Evolutionary conservation across 2,113 vertebrate species (phyloP).

Genomic region (Gallinago media): DNA sequence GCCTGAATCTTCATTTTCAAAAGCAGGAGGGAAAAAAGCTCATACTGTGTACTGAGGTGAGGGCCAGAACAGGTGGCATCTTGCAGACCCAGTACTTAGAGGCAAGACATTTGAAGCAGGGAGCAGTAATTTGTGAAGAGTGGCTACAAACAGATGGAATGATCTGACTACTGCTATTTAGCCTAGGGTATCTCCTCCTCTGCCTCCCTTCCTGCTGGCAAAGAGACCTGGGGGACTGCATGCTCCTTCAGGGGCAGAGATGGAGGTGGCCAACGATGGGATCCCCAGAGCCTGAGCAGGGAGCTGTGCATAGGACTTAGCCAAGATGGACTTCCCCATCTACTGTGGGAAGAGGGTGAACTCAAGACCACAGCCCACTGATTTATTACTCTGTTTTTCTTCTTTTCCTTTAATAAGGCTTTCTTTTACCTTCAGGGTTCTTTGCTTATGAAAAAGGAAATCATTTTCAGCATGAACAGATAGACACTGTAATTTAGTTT

Average conservation of each 20-base stretch:
- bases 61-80: neutral
- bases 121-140: neutral
- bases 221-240: neutral
- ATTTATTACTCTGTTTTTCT: neutral
- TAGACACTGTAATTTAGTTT: neutral
- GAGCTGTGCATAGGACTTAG: accelerated
- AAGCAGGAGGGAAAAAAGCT: neutral
- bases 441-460: neutral
- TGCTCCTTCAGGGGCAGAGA: neutral
- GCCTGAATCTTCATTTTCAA: too few relatives aligned
- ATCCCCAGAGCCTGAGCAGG: neutral
- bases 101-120: accelerated
- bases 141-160: neutral
- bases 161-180: neutral
- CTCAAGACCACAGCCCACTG: neutral
- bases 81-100: neutral
- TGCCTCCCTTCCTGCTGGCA: neutral
- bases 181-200: neutral
- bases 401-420: neutral
- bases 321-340: neutral
- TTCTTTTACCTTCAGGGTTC: neutral
- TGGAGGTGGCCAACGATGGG: neutral
- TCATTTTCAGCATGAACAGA: neutral
- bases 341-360: neutral
- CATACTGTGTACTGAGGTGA: neutral